Base-by-base conservation (phyloP, 2,797 vertebrate genomes). In the Nyctibius grandis region DNA sequence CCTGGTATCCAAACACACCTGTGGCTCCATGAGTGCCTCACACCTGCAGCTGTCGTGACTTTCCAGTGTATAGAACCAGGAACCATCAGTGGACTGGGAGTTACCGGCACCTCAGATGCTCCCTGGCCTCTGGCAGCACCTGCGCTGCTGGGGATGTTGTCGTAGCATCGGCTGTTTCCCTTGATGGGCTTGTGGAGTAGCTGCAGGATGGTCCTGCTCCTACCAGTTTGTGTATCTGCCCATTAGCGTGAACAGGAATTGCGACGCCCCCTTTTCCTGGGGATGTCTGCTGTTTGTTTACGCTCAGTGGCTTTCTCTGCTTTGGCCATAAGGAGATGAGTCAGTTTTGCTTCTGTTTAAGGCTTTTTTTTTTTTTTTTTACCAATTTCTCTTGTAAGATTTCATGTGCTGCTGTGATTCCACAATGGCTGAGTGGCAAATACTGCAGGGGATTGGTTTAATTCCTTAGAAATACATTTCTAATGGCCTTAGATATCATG, bases 251-350 rank as follows among this genome's bases (percentile, higher is more conserved):
- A 16, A 57, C 56, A 64, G 78, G 73, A 83, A 47, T 77, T 47
- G 56, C 15, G 3, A 79, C 10, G 9, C 60, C 93, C 42, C 76
- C 67, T 93, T 87, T 93, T 88, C 88, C 90, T 93, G 74, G 77
- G 85, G 72, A 91, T 82, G 56, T 96, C 95, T 96, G 74, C 72
- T 92, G 85, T 94, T 95, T 96, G 84, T 96, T 96, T 96, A 95
- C 10, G 2, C 86, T 95, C 57, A 25, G 56, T 0, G 0, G 36
- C 80, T 67, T 65, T 90, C 91, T 95, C 0, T 8, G 85, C 87
- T 95, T 96, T 95, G 94, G 93, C 93, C 96, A 95, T 96, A 96
- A 77, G 81, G 64, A 83, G 88, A 96, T 94, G 96, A 96, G 80
- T 96, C 91, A 95, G 81, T 95, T 95, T 95, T 91, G 86, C 90